Conservation (phyloP, 2,113 vertebrate species). For the Tringa solitaria region DNA sequence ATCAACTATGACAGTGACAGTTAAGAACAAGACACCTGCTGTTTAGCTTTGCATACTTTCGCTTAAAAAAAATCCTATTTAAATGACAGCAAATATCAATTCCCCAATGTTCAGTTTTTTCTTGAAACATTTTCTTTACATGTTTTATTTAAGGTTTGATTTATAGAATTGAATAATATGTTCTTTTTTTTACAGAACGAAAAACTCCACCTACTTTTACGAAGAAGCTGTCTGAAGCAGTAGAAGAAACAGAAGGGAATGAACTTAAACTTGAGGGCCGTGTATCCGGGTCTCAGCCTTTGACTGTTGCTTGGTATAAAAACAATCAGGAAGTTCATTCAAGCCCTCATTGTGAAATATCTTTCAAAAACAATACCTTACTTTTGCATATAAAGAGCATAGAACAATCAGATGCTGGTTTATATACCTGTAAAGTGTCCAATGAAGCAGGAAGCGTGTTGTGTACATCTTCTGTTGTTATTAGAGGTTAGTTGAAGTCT, state of each 20-base stretch:
- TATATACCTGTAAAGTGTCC: constrained; percentile 86
- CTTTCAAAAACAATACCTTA: constrained; percentile 87
- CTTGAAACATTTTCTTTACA: neutral
- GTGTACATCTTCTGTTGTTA: constrained; percentile 82
- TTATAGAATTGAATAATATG: neutral
- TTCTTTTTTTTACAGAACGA: constrained; percentile 80
- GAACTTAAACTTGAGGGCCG: constrained; percentile 89
- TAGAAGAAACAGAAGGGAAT: constrained; percentile 91
- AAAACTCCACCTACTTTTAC: constrained; percentile 92
- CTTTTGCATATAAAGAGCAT: constrained; percentile 84
- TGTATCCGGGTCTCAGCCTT: constrained; percentile 91
- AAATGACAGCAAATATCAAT: neutral
- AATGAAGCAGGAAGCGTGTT: constrained; percentile 88
- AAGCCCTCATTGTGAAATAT: constrained; percentile 85
- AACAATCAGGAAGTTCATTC: constrained; percentile 82
- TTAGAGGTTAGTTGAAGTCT: constrained; percentile 82
- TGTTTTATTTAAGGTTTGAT: neutral
- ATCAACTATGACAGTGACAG: neutral
- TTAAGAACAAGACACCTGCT: neutral
- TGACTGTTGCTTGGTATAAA: constrained; percentile 88
- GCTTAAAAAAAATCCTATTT: neutral
- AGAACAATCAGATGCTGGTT: constrained; percentile 80
- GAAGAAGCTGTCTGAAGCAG: constrained; percentile 87
- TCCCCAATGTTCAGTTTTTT: neutral
- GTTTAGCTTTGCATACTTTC: neutral